Conservation (phyloP, 1,140 invertebrate species). For the Fopius arisanus region DNA sequence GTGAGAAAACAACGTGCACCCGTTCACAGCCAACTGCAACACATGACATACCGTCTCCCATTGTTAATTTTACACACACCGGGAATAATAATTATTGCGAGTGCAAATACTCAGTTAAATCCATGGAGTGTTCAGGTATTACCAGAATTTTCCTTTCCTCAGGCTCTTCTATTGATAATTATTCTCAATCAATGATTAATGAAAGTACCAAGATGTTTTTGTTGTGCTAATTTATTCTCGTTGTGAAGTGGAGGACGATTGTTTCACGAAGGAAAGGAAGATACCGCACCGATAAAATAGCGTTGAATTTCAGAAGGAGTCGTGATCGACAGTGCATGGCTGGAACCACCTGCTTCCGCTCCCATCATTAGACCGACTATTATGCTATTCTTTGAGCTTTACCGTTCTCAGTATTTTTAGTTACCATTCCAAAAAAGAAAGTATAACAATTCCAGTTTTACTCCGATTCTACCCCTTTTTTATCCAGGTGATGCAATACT, state of each 20-base stretch:
- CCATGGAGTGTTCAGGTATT: too few species aligned
- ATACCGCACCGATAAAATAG: conserved; percentile 16
- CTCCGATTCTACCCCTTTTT: too few species aligned
- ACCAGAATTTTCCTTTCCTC: too few species aligned
- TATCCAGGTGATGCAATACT: too few species aligned
- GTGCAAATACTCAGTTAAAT: too few species aligned
- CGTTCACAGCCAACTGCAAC: too few species aligned
- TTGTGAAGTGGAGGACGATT: not conserved
- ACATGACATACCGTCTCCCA: not conserved
- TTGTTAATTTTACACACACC: not conserved
- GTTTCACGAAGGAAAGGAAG: conserved; percentile 8
- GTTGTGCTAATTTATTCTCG: not conserved
- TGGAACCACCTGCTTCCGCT: conserved; percentile 61
- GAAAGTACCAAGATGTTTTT: too few species aligned
- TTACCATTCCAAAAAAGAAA: not conserved
- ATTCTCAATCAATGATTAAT: too few species aligned
- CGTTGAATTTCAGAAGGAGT: conserved; percentile 42
- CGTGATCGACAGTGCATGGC: conserved; percentile 54
- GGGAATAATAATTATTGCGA: not conserved
- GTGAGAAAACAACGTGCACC: not conserved
- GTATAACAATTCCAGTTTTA: not conserved
- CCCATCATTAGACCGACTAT: not conserved
- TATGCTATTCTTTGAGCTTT: not conserved
- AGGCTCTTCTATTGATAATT: too few species aligned
- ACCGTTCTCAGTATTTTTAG: not conserved